These are phyloP conservation scores for Hoplodrina blanda DNA, from an alignment of 2,888 invertebrate species.

Conservation along the genomic window DNA sequence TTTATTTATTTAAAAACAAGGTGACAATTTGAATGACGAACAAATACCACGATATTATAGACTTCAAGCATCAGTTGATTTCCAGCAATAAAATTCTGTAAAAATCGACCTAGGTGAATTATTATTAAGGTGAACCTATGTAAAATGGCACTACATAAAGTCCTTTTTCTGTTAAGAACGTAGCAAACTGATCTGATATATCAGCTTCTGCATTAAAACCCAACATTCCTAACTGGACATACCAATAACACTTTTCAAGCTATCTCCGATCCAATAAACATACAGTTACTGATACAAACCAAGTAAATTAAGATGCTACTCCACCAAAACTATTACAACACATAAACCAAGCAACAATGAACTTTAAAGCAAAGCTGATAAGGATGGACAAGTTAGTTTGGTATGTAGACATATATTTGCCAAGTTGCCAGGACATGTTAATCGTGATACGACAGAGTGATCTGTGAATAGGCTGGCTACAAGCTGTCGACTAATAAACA, in stretches of 20 bases:
- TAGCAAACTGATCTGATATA: background rate
- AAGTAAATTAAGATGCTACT: constrained; percentile 42
- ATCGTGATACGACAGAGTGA: constrained; percentile 79
- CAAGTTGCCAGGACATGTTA: constrained; percentile 77
- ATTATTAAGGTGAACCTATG: too few species aligned
- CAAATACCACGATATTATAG: too few species aligned
- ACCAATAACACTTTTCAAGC: constrained; percentile 45
- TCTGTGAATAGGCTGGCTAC: constrained; percentile 71
- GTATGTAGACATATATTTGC: constrained; percentile 62
- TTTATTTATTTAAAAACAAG: too few species aligned
- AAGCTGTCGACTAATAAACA: constrained; percentile 54
- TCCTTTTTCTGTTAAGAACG: background rate
- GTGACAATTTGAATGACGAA: too few species aligned
- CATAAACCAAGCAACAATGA: constrained; percentile 14
- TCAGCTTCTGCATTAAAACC: constrained; percentile 4
- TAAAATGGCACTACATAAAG: too few species aligned
- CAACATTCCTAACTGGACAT: constrained; percentile 34
- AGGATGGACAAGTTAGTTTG: constrained; percentile 10
- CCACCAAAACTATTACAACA: background rate
- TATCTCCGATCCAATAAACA: constrained; percentile 58
- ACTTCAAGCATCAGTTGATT: too few species aligned
- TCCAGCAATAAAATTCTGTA: too few species aligned
- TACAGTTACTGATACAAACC: constrained; percentile 52
- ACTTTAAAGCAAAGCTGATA: constrained; percentile 22
- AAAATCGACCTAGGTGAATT: too few species aligned